Evolutionary conservation across 2,113 vertebrate species (phyloP).

Genomic region (Anarhynchus alexandrinus): DNA sequence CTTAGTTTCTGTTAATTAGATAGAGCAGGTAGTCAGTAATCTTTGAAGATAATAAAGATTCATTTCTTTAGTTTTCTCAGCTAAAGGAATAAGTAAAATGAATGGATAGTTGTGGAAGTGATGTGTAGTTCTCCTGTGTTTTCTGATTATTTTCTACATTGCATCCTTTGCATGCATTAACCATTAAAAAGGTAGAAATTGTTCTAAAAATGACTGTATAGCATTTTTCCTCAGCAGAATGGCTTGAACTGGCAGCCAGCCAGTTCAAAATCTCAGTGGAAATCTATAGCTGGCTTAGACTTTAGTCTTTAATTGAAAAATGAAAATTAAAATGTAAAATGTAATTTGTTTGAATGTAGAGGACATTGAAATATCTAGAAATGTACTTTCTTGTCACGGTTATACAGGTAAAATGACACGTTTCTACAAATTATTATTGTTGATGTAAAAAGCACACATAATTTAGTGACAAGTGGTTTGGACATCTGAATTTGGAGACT

Average conservation of each 20-base stretch:
- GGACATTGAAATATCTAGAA: background rate
- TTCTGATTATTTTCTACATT: background rate
- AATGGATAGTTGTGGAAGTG: background rate
- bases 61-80: background rate
- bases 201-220: background rate
- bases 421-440: background rate
- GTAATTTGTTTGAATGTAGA: conserved; percentile 2
- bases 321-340: conserved; percentile 39
- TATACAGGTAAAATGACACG: background rate
- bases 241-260: conserved; percentile 13
- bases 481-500: background rate
- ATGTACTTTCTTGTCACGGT: background rate
- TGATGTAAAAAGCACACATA: background rate
- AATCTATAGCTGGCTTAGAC: background rate
- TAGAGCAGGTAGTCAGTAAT: background rate
- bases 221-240: background rate
- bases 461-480: background rate
- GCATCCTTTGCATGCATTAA: background rate
- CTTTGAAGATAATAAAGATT: background rate
- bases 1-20: background rate
- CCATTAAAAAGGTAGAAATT: conserved; percentile 5
- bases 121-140: background rate
- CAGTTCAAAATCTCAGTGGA: conserved; percentile 13
- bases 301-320: conserved; percentile 45
- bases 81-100: background rate